These are phyloP conservation scores for Syngnathus rostellatus DNA, from an alignment of 2,797 vertebrate species.

Conservation along the genomic window DNA sequence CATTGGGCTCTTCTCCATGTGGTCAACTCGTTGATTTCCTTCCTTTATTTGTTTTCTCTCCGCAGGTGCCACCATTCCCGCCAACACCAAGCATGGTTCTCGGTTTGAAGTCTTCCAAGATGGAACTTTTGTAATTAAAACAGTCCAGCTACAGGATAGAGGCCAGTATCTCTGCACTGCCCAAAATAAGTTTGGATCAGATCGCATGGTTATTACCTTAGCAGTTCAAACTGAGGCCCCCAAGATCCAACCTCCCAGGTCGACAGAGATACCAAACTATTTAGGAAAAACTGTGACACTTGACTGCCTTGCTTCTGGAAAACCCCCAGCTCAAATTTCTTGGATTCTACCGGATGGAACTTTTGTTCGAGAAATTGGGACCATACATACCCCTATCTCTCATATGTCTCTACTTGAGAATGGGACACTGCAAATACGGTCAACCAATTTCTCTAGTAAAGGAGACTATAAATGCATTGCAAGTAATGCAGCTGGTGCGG, in stretches of 20 bases:
- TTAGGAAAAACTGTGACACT: slow-evolving; percentile 58
- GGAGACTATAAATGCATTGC: slow-evolving; percentile 77
- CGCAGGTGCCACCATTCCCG: slow-evolving; percentile 72
- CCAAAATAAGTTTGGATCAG: slow-evolving; percentile 68
- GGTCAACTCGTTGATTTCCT: background rate
- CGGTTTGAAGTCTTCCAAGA: slow-evolving; percentile 74
- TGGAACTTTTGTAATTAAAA: slow-evolving; percentile 71
- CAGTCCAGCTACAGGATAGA: slow-evolving; percentile 72
- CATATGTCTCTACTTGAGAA: slow-evolving; percentile 60
- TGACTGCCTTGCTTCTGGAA: slow-evolving; percentile 66
- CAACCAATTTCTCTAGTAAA: slow-evolving; percentile 69
- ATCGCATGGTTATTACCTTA: slow-evolving; percentile 68
- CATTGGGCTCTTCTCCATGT: background rate
- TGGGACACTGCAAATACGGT: slow-evolving; percentile 67
- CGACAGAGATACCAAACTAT: slow-evolving; percentile 58
- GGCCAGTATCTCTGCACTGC: slow-evolving; percentile 76
- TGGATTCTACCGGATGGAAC: slow-evolving; percentile 76
- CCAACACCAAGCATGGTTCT: slow-evolving; percentile 64
- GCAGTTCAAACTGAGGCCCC: slow-evolving; percentile 68
- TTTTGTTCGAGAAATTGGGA: slow-evolving; percentile 58
- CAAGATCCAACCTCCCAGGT: slow-evolving; percentile 53
- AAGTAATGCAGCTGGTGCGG: slow-evolving; percentile 74
- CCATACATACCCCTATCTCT: slow-evolving; percentile 30
- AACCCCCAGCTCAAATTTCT: slow-evolving; percentile 69
- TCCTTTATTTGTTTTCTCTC: slow-evolving; percentile 2